Percentiles rank a stretch among this genome's conserved stretches.
phyloP scores from a whole-genome alignment of 2,113 vertebrate species.

The Chloebia gouldiae region DNA sequence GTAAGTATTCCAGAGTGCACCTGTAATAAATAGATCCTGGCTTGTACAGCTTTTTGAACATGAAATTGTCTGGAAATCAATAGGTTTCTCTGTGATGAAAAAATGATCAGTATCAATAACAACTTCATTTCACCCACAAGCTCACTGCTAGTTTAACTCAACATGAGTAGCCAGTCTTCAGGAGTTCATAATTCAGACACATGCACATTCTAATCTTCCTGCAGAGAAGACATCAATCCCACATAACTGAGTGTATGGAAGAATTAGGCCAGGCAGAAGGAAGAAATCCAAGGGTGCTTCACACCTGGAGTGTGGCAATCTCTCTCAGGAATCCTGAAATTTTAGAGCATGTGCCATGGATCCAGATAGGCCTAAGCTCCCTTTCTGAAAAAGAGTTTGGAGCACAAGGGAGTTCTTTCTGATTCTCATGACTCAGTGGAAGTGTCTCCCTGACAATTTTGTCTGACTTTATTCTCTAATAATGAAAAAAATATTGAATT shows the following conservation, averaged over 20 bases:
- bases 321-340: not conserved
- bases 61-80: not conserved
- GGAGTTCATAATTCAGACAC: not conserved
- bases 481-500: fast-evolving
- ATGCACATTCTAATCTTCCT: not conserved
- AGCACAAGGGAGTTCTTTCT: not conserved
- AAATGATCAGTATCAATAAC: not conserved
- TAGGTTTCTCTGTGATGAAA: not conserved
- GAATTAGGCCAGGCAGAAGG: not conserved
- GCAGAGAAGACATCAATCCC: not conserved
- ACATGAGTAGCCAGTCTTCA: not conserved
- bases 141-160: not conserved
- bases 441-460: not conserved
- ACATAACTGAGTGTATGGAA: not conserved
- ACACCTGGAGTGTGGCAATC: not conserved
- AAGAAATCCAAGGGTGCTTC: not conserved
- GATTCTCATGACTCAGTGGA: not conserved
- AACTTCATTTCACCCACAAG: not conserved
- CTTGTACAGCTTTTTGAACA: not conserved
- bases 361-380: not conserved
- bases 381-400: not conserved
- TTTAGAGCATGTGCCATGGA: not conserved
- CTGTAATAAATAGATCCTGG: not conserved
- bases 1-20: not conserved
- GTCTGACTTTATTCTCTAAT: not conserved